Base-by-base conservation (phyloP, 1,140 invertebrate species). In the Drosophila ficusphila region DNA sequence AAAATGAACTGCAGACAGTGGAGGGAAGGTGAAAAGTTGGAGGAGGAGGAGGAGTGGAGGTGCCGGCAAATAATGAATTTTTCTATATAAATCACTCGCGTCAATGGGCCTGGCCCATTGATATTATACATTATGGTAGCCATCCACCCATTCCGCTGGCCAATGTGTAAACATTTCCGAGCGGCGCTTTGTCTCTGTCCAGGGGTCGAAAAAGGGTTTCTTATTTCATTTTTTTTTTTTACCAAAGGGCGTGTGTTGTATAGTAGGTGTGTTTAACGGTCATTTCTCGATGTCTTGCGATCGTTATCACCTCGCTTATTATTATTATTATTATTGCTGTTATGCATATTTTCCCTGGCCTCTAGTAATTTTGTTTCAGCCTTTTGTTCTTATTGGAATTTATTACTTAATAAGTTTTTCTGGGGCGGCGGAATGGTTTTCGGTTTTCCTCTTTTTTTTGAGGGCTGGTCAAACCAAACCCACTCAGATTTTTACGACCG, bases 321-420 rank as follows among this genome's bases (percentile, higher is more conserved):
- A 67, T 88, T 86, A 85, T 86, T 69, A 81, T 85, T 72, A 47
- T 69, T 78, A 82, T 73, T 74, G 68, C 68, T 54, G 67, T 27
- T 76, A 79, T 86, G 81, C 62, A 73, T 81, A 67, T 65, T 64
- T 69, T 47, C 41, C 18, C 9, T 21, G 14, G 34, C 19, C 21
- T 39, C 38, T 23, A 23, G 49, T 73, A 74, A 79, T 69, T 73
- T 36, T 46, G 42, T 29, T 29, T 31, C 62, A 19, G 14, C 57
- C 62, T 27, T 79, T 86, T 86, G 69, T 88, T 89, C 65, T 82
- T 78, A 88, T 82, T 81, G 70, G 83, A 89, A 88, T 88, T 88
- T 88, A 88, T 88, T 89, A 78, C 82, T 88, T 88, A 89, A 88
- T 88, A 89, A 88, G 70, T 82, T 89, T 67, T 65, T n/a, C n/a